Conservation (phyloP, 2,113 vertebrate species). For the Psittacus erithacus region DNA sequence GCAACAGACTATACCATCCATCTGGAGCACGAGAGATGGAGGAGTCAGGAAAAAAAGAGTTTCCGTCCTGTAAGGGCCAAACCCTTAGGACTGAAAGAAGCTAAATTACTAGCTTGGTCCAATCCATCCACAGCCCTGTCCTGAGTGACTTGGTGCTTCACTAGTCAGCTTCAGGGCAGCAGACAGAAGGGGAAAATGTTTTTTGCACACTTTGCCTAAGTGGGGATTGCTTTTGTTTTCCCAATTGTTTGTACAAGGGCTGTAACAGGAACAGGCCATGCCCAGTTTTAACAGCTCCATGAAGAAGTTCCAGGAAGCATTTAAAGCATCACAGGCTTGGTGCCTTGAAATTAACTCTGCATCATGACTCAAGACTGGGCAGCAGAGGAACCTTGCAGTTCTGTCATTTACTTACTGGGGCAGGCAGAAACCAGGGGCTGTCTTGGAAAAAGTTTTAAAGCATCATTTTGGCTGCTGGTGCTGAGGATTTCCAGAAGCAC, state of each 20-base stretch:
- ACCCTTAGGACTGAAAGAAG: not conserved
- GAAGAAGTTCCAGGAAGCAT: not conserved
- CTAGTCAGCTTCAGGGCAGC: not conserved
- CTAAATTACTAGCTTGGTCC: not conserved
- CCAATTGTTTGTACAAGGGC: not conserved
- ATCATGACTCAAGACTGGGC: not conserved
- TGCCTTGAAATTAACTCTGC: not conserved
- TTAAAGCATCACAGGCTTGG: not conserved
- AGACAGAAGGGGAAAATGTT: not conserved
- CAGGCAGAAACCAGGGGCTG: not conserved
- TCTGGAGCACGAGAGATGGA: not conserved
- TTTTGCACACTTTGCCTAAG: not conserved
- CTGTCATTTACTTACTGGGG: not conserved
- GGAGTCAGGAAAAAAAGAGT: not conserved
- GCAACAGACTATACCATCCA: not conserved
- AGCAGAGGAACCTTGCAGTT: not conserved
- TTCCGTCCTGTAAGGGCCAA: not conserved
- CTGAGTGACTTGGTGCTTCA: not conserved
- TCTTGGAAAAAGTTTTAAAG: conserved; percentile 9
- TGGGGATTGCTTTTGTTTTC: not conserved
- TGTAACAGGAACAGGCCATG: not conserved
- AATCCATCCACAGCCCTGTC: not conserved
- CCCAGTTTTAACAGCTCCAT: not conserved
- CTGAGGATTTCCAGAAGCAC: not conserved
- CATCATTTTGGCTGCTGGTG: not conserved